Base-by-base conservation (phyloP, 2,797 vertebrate genomes). In the Eulemur albifrons region DNA sequence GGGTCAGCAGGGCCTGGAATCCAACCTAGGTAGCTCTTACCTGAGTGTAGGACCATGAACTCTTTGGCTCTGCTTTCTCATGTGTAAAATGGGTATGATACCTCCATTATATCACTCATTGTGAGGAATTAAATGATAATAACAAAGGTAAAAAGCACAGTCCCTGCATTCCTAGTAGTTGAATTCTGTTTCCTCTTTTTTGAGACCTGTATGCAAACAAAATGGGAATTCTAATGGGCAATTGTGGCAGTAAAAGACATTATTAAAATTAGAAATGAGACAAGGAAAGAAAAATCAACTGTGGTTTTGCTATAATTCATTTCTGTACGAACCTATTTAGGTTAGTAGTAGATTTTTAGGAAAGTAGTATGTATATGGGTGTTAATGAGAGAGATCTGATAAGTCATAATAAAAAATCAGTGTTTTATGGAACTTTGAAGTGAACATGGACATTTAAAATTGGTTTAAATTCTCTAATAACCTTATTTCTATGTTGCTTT, bases 191-290 rank as follows among this genome's bases (percentile, higher is more conserved):
- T 45, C 21, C 63, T 48, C 23, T 7, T 70, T 92, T 92, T 82
- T 86, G 82, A 96, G 73, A 61, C 45, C 63, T 72, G 1, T 30
- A 17, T 88, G 73, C 65, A 72, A 25, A 83, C 50, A 86, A 57
- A 95, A 77, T 48, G 83, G 18, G 63, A 86, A 73, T 88, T 96
- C 54, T 94, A 13, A 32, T 18, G 79, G 38, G 38, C 52, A 32
- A 0, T 88, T 82, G 50, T 84, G 69, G 27, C 18, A 40, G 75
- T 35, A 57, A 65, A 82, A 69, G 54, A 45, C n/a, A 32, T 40
- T 94, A 70, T 89, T n/a, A 48, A 89, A 81, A 87, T 79, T 84
- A 69, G 63, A 87, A 96, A 65, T 40, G 40, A 70, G 61, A 59
- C 75, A 30, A 12, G 90, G 77, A 83, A 95, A 89, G 40, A 76